Percentiles rank a stretch among this genome's conserved stretches.
phyloP scores from a whole-genome alignment of 2,888 invertebrate species.

The Tridacna gigas region DNA sequence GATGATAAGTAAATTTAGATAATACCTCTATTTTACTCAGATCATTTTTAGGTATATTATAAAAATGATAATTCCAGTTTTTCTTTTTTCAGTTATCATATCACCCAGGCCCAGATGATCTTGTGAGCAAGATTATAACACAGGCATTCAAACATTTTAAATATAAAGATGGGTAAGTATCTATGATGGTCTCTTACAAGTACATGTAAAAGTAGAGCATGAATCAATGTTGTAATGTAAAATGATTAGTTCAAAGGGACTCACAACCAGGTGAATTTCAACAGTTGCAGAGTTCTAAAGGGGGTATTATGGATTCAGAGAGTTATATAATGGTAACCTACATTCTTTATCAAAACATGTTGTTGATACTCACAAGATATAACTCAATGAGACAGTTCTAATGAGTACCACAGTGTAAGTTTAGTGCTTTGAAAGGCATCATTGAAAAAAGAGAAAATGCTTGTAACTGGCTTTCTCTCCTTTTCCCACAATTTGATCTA shows the following conservation, averaged over 20 bases:
- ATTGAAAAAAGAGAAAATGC: background rate
- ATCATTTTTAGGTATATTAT: too few species aligned
- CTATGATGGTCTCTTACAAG: background rate
- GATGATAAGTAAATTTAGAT: too few species aligned
- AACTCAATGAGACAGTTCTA: too few species aligned
- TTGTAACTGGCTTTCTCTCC: background rate
- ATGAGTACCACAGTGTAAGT: background rate
- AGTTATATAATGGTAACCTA: too few species aligned
- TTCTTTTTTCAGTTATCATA: conserved; percentile 89
- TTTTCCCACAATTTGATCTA: background rate
- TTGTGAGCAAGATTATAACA: conserved; percentile 96
- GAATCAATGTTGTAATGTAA: background rate
- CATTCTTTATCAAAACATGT: too few species aligned
- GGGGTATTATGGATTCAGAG: too few species aligned
- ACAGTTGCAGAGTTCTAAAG: too few species aligned
- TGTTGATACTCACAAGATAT: too few species aligned
- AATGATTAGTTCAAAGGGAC: too few species aligned
- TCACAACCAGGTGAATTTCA: too few species aligned
- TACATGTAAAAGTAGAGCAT: background rate
- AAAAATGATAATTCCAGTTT: background rate
- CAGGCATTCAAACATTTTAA: conserved; percentile 98
- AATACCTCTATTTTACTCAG: too few species aligned
- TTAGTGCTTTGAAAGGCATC: background rate
- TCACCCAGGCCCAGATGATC: conserved; percentile 98
- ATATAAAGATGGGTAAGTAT: conserved; percentile 94